Base-by-base conservation (phyloP, 1,140 invertebrate genomes). In the Pemphigus obesinymphae region DNA sequence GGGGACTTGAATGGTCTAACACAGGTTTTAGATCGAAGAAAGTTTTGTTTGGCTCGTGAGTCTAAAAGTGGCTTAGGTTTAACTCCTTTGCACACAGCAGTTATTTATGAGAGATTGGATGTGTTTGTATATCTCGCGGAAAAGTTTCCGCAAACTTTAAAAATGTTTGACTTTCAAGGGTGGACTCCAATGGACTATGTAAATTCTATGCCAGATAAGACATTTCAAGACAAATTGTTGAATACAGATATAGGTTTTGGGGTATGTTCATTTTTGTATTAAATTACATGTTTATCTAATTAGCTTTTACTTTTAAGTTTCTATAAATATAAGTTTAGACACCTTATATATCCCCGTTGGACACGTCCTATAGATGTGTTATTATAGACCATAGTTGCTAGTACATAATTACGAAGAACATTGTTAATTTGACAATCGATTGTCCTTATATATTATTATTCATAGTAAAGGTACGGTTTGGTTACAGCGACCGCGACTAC, bases 121-220 rank as follows among this genome's bases (percentile, higher is more conserved):
- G 45, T 85, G 29, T 80, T 82, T 53, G 86, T 86, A 29, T 89
- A 89, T 82, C 80, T 85, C 26, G 84, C 83, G 11, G 83, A 88
- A 58, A 91, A 94, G 84, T 96, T 96, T 89, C 94, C 95, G n/a
- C 93, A 94, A 53, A 95, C 94, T 8, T 88, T 93, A 43, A 90
- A 91, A 72, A 90, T 91, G 26, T 89, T 90, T 45, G 94, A 96
- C 88, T 88, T 92, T 85, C 91, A 94, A 86, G 95, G 94, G 43
- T 89, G 96, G 84, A 97, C 95, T 6, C 91, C 96, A n/a, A 89
- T 97, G 50, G 96, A 97, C 88, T 97, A 97, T 86, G 94, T 95
- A 8, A 93, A 94, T 8, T 92, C 92, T 6, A 87, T 96, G 48
- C 90, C 92, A 20, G 95, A 97, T 85, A 95, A 94, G 84, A 93